Evolutionary conservation across 1,140 invertebrate species (phyloP).

Genomic region (Hycleus phaleratus): DNA sequence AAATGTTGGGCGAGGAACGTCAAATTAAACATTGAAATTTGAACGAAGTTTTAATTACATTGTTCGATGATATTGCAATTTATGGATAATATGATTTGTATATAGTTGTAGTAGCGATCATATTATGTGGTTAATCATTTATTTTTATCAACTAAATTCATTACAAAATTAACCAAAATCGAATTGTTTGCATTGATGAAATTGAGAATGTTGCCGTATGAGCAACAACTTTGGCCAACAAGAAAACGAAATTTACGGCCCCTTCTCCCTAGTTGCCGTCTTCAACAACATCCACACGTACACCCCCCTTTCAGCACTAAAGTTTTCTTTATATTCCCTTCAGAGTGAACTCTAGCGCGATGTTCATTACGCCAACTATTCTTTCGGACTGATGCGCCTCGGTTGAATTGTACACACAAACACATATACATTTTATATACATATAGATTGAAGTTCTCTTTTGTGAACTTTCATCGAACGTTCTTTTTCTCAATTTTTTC

Average conservation of each 20-base stretch:
- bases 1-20: not conserved
- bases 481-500: too few relatives aligned
- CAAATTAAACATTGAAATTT: slow-evolving; percentile 8
- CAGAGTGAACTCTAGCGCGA: slow-evolving; percentile 26
- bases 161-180: too few relatives aligned
- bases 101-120: too few relatives aligned
- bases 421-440: too few relatives aligned
- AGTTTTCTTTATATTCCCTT: slow-evolving; percentile 36
- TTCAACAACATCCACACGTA: slow-evolving; percentile 15
- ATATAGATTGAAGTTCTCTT: slow-evolving; percentile 14
- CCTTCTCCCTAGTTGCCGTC: too few relatives aligned
- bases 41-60: slow-evolving; percentile 11
- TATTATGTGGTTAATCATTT: too few relatives aligned
- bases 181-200: too few relatives aligned
- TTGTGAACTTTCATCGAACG: slow-evolving; percentile 16
- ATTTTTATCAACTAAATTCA: too few relatives aligned
- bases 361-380: slow-evolving; percentile 35
- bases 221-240: too few relatives aligned
- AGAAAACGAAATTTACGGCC: too few relatives aligned
- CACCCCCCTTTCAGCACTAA: slow-evolving; percentile 29
- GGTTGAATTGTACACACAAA: slow-evolving; percentile 17
- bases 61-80: slow-evolving; percentile 5
- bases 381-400: slow-evolving; percentile 26
- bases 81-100: too few relatives aligned
- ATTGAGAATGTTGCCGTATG: too few relatives aligned